Conservation (phyloP, 2,797 vertebrate genomes). For the Hemibagrus guttatus region DNA sequence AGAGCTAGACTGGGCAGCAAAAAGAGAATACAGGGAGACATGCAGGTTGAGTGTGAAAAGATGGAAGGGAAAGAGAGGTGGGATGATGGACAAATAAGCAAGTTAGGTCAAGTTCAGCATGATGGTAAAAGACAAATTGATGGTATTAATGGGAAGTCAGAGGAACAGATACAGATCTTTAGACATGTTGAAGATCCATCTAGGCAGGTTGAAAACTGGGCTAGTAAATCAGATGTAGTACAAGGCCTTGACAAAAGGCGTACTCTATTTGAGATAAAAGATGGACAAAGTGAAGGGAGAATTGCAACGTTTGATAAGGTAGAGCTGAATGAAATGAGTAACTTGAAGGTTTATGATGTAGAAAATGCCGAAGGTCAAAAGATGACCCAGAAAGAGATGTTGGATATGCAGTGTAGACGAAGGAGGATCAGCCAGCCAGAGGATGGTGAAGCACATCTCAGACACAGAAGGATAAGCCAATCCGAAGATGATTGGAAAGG, state of each 20-base stretch:
- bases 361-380: conserved; percentile 7
- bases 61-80: conserved; percentile 26
- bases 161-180: conserved; percentile 7
- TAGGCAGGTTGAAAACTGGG: conserved; percentile 27
- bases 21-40: conserved; percentile 10
- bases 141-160: conserved; percentile 1
- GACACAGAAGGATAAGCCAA: conserved; percentile 44
- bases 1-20: conserved; percentile 3
- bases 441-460: conserved; percentile 28
- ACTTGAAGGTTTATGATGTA: background rate
- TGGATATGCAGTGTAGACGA: conserved; percentile 32
- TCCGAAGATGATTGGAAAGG: conserved; percentile 46
- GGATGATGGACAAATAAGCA: conserved; percentile 55
- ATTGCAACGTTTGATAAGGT: background rate
- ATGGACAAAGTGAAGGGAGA: conserved; percentile 48
- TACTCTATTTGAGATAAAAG: conserved; percentile 51
- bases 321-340: background rate
- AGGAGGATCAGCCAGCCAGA: conserved; percentile 31
- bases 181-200: conserved; percentile 12
- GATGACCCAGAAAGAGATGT: conserved; percentile 23
- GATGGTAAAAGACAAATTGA: background rate
- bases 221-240: conserved; percentile 55
- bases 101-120: conserved; percentile 25
- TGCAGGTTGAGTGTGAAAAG: background rate
- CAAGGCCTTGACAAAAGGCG: conserved; percentile 55